Conservation (phyloP, 2,797 vertebrate genomes). For the Chelidonichthys spinosus region DNA sequence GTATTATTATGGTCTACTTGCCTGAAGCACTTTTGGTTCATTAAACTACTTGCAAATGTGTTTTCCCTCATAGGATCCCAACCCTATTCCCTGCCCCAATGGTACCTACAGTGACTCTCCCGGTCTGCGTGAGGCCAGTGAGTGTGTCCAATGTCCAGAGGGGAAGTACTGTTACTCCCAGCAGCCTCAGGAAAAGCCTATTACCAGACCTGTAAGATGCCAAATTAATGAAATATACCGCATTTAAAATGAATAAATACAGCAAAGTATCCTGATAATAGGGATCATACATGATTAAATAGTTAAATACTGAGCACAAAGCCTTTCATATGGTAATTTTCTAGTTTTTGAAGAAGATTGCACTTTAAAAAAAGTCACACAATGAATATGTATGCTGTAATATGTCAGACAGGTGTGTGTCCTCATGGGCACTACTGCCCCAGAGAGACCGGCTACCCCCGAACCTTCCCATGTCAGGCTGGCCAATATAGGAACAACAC, state of each 20-base stretch:
- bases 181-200: conserved; percentile 80
- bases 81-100: conserved; percentile 88
- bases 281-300: neutral
- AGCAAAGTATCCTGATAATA: neutral
- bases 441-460: conserved; percentile 86
- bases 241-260: neutral
- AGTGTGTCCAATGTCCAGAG: conserved; percentile 85
- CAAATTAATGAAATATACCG: neutral
- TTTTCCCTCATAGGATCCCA: conserved; percentile 78
- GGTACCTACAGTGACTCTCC: conserved; percentile 86
- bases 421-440: conserved; percentile 89
- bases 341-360: neutral
- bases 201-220: conserved; percentile 85
- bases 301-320: neutral
- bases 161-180: conserved; percentile 88
- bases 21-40: neutral
- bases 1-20: neutral
- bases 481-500: conserved; percentile 87
- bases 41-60: neutral
- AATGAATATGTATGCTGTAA: conserved; percentile 11
- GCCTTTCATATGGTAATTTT: neutral
- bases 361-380: neutral
- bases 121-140: conserved; percentile 84
- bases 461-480: conserved; percentile 85
- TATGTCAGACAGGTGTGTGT: conserved; percentile 87